Conservation (phyloP, 1,140 invertebrate genomes). For the Scaptomyza graminum region DNA sequence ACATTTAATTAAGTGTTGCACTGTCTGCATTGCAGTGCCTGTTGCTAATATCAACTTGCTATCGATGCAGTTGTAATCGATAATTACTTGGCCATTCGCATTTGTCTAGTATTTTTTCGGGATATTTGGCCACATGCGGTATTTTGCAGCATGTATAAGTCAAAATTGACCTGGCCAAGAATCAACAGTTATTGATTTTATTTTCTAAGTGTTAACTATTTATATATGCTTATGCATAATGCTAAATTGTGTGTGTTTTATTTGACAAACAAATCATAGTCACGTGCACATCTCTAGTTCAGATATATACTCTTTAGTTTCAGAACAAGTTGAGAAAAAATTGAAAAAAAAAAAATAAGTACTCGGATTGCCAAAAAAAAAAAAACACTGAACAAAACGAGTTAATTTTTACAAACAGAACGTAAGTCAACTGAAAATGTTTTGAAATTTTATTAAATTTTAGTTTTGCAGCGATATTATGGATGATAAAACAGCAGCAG, state of each 20-base stretch:
- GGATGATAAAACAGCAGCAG: slow-evolving; percentile 1
- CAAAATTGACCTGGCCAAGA: background rate
- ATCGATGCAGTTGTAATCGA: slow-evolving; percentile 18
- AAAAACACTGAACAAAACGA: slow-evolving; percentile 12
- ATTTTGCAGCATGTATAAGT: slow-evolving; percentile 5
- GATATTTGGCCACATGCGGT: background rate
- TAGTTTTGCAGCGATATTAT: slow-evolving; percentile 35
- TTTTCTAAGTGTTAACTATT: background rate
- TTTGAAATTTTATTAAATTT: no score
- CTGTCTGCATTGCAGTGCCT: background rate
- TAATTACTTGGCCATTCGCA: background rate
- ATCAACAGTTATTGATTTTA: background rate
- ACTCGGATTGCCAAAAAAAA: slow-evolving; percentile 15
- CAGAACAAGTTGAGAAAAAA: slow-evolving; percentile 26
- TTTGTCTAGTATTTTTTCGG: slow-evolving; percentile 2
- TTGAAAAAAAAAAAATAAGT: slow-evolving; percentile 21
- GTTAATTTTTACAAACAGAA: slow-evolving; percentile 14
- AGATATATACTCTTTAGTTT: slow-evolving; percentile 19
- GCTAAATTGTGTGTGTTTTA: background rate
- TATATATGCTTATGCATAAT: background rate
- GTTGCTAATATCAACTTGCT: background rate
- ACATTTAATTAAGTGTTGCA: background rate
- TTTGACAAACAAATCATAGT: slow-evolving; percentile 11
- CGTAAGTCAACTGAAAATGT: no score
- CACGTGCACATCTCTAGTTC: slow-evolving; percentile 36